A percentile compares a stretch with the other conserved stretches of the same genome.
Evolutionary conservation across 2,797 vertebrate species (phyloP).

Genomic region (Rhyacichthys aspro): DNA sequence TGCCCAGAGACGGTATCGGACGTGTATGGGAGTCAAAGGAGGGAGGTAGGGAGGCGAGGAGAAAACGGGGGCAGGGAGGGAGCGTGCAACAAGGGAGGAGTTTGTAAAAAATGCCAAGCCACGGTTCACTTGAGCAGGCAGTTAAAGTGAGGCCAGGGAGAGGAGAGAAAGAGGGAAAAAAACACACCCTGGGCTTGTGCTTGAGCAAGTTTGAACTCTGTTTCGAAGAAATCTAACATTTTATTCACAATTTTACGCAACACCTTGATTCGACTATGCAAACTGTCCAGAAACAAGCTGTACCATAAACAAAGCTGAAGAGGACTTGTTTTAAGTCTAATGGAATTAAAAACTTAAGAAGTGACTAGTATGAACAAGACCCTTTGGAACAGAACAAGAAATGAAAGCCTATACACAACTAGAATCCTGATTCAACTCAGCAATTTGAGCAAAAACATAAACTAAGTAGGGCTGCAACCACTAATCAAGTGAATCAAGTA

Average conservation of each 20-base stretch:
- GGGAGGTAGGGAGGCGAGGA: slow-evolving; percentile 17
- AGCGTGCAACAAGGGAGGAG: slow-evolving; percentile 63
- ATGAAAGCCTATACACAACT: too few relatives aligned
- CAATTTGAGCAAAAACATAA: too few relatives aligned
- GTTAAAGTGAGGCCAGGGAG: slow-evolving; percentile 77
- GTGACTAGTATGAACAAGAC: not conserved
- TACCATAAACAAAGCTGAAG: not conserved
- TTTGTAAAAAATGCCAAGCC: slow-evolving; percentile 78
- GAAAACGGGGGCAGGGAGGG: slow-evolving; percentile 14
- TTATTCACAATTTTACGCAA: slow-evolving; percentile 1
- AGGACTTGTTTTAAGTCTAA: too few relatives aligned
- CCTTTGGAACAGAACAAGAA: not conserved
- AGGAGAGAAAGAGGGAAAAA: slow-evolving; percentile 51
- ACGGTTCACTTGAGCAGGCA: slow-evolving; percentile 80
- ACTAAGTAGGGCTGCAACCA: too few relatives aligned
- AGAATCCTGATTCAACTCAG: too few relatives aligned
- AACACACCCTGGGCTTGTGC: slow-evolving; percentile 27
- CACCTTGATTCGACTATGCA: not conserved
- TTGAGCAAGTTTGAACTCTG: slow-evolving; percentile 32
- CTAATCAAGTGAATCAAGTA: too few relatives aligned
- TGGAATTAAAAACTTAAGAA: too few relatives aligned
- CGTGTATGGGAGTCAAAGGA: slow-evolving; percentile 68
- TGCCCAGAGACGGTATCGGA: slow-evolving; percentile 77
- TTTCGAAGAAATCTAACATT: slow-evolving; percentile 5
- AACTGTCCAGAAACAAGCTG: not conserved